Base-by-base conservation (phyloP, 2,888 invertebrate species). In the Monopis laevigella region DNA sequence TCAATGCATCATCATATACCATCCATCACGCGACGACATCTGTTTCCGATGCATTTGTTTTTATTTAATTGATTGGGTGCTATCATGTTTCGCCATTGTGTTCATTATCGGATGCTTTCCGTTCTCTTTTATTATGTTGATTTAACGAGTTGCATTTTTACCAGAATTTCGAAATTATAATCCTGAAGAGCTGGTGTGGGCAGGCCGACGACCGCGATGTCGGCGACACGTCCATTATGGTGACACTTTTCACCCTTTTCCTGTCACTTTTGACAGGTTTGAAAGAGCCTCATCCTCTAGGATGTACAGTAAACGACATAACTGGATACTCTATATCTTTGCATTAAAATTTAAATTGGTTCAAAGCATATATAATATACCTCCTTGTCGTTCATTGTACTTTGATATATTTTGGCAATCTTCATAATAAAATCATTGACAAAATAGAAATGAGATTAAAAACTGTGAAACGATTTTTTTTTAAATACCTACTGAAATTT, bases 171-270 rank as follows among this genome's bases (percentile, higher is more conserved):
- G 54, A 51, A 53, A 29, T 13, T 29, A 50, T n/a, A 69, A 72
- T 70, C 70, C 66, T n/a, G 52, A 58, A 54, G 65, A 62, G 67
- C 70, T 64, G 60, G 59, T n/a, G 58, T 59, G 38, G 61, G 56
- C 59, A 53, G 61, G 59, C 62, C 59, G 66, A 8, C 62, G 63
- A 58, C 62, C 63, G 63, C 65, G 64, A 62, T 77, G 73, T 60
- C 65, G 65, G 65, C 77, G 78, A 80, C 78, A 78, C 73, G 75
- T 80, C 78, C 77, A 80, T 78, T 80, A 78, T 67, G 66, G 64
- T 67, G 77, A 72, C 74, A 69, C 69, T 74, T 73, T 69, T 58
- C 72, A 75, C 73, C 78, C 74, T 75, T 75, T 80, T 78, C 69
- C 64, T 72, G 74, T 74, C 77, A 72, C 62, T 18, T 77, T 71